A percentile compares a stretch with the other conserved stretches of the same genome.
Conservation (phyloP, 1,140 invertebrate species). For the Procambarus virginalis region DNA sequence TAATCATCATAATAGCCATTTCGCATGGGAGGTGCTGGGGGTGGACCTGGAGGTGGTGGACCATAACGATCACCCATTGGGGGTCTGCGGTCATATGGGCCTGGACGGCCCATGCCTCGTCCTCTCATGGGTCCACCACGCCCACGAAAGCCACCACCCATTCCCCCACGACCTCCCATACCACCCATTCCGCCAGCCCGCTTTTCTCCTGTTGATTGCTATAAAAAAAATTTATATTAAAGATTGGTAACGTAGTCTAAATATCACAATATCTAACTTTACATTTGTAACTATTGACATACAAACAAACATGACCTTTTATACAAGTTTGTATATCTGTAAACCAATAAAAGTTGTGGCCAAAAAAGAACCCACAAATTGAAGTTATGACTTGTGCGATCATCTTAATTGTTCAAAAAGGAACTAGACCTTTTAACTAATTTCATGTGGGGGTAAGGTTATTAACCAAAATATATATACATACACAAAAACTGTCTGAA, state of each 20-base stretch:
- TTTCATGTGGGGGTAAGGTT: no score
- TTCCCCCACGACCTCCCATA: conserved; percentile 72
- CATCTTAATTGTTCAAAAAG: no score
- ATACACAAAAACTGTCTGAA: neutral
- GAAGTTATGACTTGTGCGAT: no score
- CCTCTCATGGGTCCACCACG: conserved; percentile 69
- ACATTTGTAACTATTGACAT: no score
- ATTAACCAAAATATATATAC: no score
- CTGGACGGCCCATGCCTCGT: conserved; percentile 72
- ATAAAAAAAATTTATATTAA: conserved; percentile 35
- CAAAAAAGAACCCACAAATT: no score
- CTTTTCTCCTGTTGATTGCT: conserved; percentile 72
- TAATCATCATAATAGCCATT: conserved; percentile 72
- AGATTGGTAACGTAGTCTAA: no score
- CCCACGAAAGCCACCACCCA: conserved; percentile 67
- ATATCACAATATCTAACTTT: no score
- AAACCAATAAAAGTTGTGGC: no score
- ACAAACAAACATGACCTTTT: neutral
- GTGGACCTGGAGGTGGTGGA: conserved; percentile 67
- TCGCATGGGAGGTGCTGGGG: conserved; percentile 71
- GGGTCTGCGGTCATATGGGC: conserved; percentile 72
- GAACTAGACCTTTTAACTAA: no score
- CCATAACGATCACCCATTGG: conserved; percentile 68
- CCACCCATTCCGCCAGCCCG: conserved; percentile 71
- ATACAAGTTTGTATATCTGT: neutral